A percentile compares a stretch with the other conserved stretches of the same genome.
These are phyloP conservation scores for Acanthurus tractus DNA, from an alignment of 2,797 vertebrate genomes.

Conservation along the genomic window DNA sequence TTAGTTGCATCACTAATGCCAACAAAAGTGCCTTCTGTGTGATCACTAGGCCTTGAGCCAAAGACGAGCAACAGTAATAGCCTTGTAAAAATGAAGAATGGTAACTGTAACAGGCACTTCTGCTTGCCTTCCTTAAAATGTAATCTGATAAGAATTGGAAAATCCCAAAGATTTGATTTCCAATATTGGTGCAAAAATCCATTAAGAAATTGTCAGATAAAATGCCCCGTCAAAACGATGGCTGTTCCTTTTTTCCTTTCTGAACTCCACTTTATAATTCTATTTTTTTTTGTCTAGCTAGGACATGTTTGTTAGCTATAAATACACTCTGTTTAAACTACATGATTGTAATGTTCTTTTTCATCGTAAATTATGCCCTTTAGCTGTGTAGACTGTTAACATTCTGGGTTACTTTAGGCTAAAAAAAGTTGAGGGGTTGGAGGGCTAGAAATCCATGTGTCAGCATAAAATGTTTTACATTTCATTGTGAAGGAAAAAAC, in stretches of 20 bases:
- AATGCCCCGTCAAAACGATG: slow-evolving; percentile 60
- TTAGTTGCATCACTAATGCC: slow-evolving; percentile 80
- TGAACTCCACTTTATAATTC: slow-evolving; percentile 50
- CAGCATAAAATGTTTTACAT: slow-evolving; percentile 75
- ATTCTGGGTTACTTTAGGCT: slow-evolving; percentile 79
- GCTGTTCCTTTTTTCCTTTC: slow-evolving; percentile 43
- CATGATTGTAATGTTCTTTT: slow-evolving; percentile 74
- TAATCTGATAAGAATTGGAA: slow-evolving; percentile 69
- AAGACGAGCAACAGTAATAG: slow-evolving; percentile 78
- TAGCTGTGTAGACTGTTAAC: slow-evolving; percentile 86
- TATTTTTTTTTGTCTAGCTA: slow-evolving; percentile 67
- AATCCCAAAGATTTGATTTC: slow-evolving; percentile 67
- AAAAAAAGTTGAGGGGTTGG: slow-evolving; percentile 63
- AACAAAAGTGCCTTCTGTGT: slow-evolving; percentile 89
- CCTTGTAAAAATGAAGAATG: slow-evolving; percentile 73
- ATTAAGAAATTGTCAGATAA: slow-evolving; percentile 56
- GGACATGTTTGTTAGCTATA: slow-evolving; percentile 63
- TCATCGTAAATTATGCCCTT: slow-evolving; percentile 69
- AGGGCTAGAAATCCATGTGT: slow-evolving; percentile 77
- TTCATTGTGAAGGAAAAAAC: slow-evolving; percentile 77
- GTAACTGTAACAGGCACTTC: slow-evolving; percentile 65
- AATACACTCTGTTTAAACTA: slow-evolving; percentile 68
- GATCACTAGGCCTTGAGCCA: slow-evolving; percentile 84
- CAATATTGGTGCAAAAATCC: slow-evolving; percentile 47
- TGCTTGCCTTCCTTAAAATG: slow-evolving; percentile 73